Conservation (phyloP, 2,113 vertebrate species). For the Azemiops feae region DNA sequence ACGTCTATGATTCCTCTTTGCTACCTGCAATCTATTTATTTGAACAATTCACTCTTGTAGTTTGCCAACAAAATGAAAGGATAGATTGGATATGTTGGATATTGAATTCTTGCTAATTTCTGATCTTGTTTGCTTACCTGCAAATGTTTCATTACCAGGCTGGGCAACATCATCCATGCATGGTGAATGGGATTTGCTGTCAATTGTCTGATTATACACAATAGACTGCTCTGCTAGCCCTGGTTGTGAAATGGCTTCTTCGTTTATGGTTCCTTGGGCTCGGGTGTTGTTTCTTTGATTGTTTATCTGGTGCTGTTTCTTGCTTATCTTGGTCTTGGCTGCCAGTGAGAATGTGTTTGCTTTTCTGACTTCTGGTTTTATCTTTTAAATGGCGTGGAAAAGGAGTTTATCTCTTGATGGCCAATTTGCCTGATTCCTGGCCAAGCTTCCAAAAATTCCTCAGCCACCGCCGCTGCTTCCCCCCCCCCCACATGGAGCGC, state of each 20-base stretch:
- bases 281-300: too few relatives aligned
- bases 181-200: not conserved
- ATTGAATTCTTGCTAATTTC: not conserved
- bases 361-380: too few relatives aligned
- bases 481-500: too few relatives aligned
- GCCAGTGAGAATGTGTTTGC: too few relatives aligned
- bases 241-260: not conserved
- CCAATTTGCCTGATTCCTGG: too few relatives aligned
- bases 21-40: not conserved
- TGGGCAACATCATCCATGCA: not conserved
- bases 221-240: not conserved
- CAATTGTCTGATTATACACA: not conserved
- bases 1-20: not conserved
- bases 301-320: too few relatives aligned
- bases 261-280: not conserved
- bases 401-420: too few relatives aligned
- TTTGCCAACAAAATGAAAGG: not conserved
- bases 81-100: not conserved
- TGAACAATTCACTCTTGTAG: accelerated
- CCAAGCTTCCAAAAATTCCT: too few relatives aligned
- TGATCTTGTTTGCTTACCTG: not conserved
- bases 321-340: too few relatives aligned
- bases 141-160: not conserved
- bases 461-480: too few relatives aligned
- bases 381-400: too few relatives aligned